Evolutionary conservation across 2,797 vertebrate species (phyloP).

Genomic region (Alcedo quadribrachys): DNA sequence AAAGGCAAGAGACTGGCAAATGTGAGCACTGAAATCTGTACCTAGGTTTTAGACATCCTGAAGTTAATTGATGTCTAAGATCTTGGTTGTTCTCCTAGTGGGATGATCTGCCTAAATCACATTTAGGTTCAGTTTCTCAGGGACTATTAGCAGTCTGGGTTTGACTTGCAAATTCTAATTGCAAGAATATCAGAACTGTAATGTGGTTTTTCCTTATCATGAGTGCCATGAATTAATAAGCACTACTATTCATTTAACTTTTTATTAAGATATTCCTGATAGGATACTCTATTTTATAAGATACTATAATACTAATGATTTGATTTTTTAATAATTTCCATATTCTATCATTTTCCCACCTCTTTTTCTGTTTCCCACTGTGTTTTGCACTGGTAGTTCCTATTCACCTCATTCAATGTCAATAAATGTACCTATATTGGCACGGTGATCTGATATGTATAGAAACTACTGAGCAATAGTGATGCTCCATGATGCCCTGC

Average conservation of each 20-base stretch:
- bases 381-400: not conserved
- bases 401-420: not conserved
- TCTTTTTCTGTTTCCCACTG: not conserved
- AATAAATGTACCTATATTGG: not conserved
- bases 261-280: not conserved
- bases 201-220: not conserved
- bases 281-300: not conserved
- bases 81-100: not conserved
- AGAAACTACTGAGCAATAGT: not conserved
- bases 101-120: slow-evolving; percentile 28
- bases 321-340: not conserved
- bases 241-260: not conserved
- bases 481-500: not conserved
- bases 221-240: not conserved
- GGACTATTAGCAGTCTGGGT: not conserved
- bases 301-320: not conserved
- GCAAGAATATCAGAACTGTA: not conserved
- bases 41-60: not conserved
- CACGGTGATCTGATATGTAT: not conserved
- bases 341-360: not conserved
- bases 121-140: not conserved
- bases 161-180: not conserved
- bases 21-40: not conserved
- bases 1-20: not conserved
- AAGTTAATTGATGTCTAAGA: not conserved